Evolutionary conservation across 2,797 vertebrate genomes (phyloP).

Genomic region (Pyrocephalus nanus): DNA sequence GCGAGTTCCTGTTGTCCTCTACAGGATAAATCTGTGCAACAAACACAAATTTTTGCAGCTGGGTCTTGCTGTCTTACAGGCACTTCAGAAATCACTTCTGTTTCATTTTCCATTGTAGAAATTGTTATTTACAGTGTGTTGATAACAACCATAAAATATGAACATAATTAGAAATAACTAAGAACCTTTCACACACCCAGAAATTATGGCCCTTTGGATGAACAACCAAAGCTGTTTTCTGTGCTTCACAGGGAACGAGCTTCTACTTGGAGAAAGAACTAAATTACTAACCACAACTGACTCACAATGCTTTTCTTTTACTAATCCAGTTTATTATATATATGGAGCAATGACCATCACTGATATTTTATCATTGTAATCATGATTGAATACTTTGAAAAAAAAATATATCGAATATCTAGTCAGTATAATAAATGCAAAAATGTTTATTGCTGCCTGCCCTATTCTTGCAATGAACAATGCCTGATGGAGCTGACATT

Average conservation of each 20-base stretch:
- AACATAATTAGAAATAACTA: background rate
- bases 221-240: background rate
- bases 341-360: fast-evolving
- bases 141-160: background rate
- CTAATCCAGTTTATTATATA: background rate
- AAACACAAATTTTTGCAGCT: background rate
- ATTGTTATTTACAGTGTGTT: background rate
- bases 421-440: background rate
- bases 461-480: background rate
- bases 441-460: background rate
- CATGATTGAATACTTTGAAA: background rate
- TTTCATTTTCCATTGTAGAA: background rate
- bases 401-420: background rate
- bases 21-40: background rate
- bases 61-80: background rate
- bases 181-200: background rate
- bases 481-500: background rate
- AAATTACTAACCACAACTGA: background rate
- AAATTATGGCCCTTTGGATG: background rate
- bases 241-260: background rate
- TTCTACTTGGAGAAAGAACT: background rate
- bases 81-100: background rate
- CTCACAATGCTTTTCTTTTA: background rate
- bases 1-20: background rate
- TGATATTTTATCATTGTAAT: background rate